Evolutionary conservation across 2,797 vertebrate species (phyloP).

Genomic region (Sebastes vulpes): DNA sequence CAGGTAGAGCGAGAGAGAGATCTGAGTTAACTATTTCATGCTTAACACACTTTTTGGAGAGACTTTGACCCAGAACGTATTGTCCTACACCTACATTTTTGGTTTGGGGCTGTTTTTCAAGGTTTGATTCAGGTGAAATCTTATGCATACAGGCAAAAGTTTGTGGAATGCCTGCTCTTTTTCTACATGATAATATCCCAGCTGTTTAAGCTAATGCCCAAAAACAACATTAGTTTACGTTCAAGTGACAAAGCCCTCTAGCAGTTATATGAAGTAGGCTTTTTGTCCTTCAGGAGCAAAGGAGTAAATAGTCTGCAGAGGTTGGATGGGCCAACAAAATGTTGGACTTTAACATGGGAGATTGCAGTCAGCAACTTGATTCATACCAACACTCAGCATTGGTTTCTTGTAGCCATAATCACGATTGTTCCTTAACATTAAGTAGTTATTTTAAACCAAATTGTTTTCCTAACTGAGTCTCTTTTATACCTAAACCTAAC

Average conservation of each 20-base stretch:
- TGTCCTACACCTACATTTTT: neutral
- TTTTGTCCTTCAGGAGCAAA: neutral
- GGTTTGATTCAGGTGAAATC: neutral
- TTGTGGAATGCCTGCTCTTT: neutral
- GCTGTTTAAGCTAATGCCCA: neutral
- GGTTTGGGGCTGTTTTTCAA: neutral
- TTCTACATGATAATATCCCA: neutral
- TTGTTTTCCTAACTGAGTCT: neutral
- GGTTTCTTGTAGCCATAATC: neutral
- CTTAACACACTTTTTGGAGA: neutral
- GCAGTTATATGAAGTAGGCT: neutral
- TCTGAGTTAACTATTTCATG: constrained; percentile 63
- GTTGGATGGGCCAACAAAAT: neutral
- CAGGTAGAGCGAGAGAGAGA: constrained; percentile 41
- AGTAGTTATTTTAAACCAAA: neutral
- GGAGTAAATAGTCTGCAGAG: neutral
- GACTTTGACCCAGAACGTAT: constrained; percentile 20
- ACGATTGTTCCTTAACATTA: neutral
- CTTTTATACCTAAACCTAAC: neutral
- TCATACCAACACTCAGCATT: neutral
- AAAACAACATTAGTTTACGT: neutral
- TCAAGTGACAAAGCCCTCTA: neutral
- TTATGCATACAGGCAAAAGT: neutral
- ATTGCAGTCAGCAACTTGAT: neutral
- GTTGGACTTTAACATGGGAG: neutral